These are phyloP conservation scores for Apteryx mantelli DNA, from an alignment of 2,113 vertebrate species.

Conservation along the genomic window DNA sequence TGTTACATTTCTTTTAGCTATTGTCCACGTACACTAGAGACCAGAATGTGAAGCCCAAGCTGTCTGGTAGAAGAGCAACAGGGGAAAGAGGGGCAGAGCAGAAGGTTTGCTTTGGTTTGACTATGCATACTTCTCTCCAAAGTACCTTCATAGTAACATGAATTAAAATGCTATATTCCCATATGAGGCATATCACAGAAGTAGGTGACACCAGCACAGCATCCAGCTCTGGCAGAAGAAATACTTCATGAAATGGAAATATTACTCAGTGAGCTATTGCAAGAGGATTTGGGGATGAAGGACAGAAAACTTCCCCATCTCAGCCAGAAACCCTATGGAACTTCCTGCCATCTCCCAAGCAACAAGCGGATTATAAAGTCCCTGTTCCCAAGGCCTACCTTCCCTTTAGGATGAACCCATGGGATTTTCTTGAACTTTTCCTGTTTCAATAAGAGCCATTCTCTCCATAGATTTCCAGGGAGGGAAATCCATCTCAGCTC, in stretches of 20 bases:
- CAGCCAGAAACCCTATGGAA: neutral
- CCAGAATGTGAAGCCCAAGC: neutral
- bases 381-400: neutral
- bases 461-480: neutral
- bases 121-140: neutral
- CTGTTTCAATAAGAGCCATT: neutral
- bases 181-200: neutral
- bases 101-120: neutral
- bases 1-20: neutral
- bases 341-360: neutral
- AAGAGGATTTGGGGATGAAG: neutral
- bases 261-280: neutral
- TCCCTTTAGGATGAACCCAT: neutral
- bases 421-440: neutral
- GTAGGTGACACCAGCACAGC: neutral
- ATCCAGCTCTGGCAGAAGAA: neutral
- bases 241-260: neutral
- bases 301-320: neutral
- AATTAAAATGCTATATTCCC: neutral
- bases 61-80: neutral
- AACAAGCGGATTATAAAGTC: neutral
- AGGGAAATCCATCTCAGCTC: neutral
- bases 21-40: neutral
- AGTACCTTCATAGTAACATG: neutral
- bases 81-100: neutral